Evolutionary conservation across 1,140 invertebrate species (phyloP).

Genomic region (Vollenhovia emeryi): DNA sequence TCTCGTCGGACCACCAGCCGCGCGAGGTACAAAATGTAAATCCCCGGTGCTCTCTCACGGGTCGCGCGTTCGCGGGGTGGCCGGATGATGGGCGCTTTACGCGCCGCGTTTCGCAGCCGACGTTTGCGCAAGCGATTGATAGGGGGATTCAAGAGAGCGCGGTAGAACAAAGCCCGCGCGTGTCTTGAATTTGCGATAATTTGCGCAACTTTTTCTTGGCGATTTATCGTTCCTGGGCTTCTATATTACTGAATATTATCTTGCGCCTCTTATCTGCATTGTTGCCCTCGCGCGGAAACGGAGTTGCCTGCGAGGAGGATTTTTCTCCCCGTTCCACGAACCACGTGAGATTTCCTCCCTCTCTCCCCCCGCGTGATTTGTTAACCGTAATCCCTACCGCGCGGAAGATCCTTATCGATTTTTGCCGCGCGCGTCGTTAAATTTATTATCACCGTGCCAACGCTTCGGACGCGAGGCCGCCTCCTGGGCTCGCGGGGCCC

Average conservation of each 20-base stretch:
- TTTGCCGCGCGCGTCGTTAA: neutral
- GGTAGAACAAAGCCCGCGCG: neutral
- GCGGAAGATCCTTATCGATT: constrained; percentile 5
- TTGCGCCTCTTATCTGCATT: neutral
- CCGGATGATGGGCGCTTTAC: neutral
- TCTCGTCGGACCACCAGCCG: constrained; percentile 19
- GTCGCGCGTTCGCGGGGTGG: neutral
- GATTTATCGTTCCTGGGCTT: neutral
- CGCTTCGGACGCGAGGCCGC: neutral
- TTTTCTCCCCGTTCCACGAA: neutral
- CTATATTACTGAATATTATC: neutral
- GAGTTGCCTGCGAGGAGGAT: neutral
- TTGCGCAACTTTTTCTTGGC: neutral
- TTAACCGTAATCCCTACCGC: neutral
- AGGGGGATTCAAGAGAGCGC: constrained; percentile 4
- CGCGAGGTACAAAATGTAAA: constrained; percentile 28
- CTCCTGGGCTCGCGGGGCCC: neutral
- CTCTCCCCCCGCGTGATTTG: no score
- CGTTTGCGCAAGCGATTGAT: constrained; percentile 10
- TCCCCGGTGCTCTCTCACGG: constrained; percentile 7
- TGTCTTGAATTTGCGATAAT: constrained; percentile 22
- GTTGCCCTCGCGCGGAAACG: neutral
- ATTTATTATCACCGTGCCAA: neutral
- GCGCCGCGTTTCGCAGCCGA: neutral
- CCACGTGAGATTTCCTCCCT: neutral